Base-by-base conservation (phyloP, 2,888 invertebrate species). In the Cepaea hortensis region DNA sequence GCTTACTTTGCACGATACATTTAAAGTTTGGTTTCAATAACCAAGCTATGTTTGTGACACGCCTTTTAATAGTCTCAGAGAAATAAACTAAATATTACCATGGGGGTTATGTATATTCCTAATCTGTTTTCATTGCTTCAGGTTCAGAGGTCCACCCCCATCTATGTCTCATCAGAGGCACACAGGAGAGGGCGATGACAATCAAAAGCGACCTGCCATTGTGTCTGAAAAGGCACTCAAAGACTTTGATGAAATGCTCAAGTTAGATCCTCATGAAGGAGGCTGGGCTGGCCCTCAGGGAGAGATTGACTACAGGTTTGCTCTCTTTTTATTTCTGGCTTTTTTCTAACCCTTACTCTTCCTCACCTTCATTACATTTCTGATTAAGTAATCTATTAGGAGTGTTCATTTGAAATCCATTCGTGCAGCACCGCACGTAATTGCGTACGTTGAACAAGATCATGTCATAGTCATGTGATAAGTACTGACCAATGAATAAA, bases 211-310 rank as follows among this genome's bases (percentile, higher is more conserved):
- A 84, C 94, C 94, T 81, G 92, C 98, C 88, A 98, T 98, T 90
- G 97, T 98, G 91, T 97, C 97, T 91, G 98, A 98, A 93, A 98
- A 98, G 94, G 98, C 98, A 94, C 96, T 98, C 92, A 97, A 97
- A 92, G 97, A 97, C 87, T 97, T 98, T 95, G 98, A 98, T 95
- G 97, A 98, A 93, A 97, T 98, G 91, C 96, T 94, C 68, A 92
- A 97, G 77, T 96, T 97, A 92, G 94, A 94, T 86, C 0, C 73
- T 20, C 97, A 97, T 93, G 97, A 97, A 92, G 92, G 91, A n/a
- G 98, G 98, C 89, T 98, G 98, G 98, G 95, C 95, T 77, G 97
- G 97, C 87, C 96, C 97, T 91, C 97, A 97, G 92, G 98, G 98
- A 93, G 98, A 98, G 94, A 97, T 98, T 93, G 98, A 98, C 95